These are phyloP conservation scores for Patella depressa DNA, from an alignment of 2,888 invertebrate species.

Conservation along the genomic window DNA sequence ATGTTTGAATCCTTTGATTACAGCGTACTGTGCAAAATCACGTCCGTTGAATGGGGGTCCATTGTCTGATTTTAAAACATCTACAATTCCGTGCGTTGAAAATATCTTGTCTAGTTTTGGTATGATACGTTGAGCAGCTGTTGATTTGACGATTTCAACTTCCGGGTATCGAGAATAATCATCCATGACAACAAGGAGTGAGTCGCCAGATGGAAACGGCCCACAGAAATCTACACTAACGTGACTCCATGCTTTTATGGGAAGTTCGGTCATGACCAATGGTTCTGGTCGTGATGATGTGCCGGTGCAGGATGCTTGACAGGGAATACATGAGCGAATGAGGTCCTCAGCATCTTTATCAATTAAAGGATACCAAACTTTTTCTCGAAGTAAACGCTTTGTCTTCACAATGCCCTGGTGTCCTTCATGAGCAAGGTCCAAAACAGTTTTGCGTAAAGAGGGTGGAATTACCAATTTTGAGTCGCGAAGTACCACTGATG, in stretches of 20 bases:
- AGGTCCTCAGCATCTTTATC: constrained; percentile 9
- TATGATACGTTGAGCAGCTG: constrained; percentile 29
- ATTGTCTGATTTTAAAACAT: constrained; percentile 32
- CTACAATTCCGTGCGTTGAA: constrained; percentile 31
- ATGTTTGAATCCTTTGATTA: not conserved
- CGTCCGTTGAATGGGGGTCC: constrained; percentile 33
- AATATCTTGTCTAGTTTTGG: constrained; percentile 35
- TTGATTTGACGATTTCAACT: constrained; percentile 31
- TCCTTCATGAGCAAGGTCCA: constrained; percentile 41
- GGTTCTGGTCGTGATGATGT: too few species aligned
- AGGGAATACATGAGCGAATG: constrained; percentile 28
- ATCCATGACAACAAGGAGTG: constrained; percentile 38
- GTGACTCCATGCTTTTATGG: constrained; percentile 28
- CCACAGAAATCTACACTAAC: constrained; percentile 36
- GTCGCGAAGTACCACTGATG: constrained; percentile 20
- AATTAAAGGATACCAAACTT: constrained; percentile 31
- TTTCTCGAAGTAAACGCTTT: constrained; percentile 36
- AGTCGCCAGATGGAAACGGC: constrained; percentile 27
- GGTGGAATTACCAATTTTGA: constrained; percentile 33
- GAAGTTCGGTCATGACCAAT: constrained; percentile 15
- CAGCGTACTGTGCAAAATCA: constrained; percentile 21
- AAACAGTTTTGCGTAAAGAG: constrained; percentile 27
- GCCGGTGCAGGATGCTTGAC: not conserved
- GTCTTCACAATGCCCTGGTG: constrained; percentile 43
- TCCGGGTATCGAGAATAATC: constrained; percentile 37